Base-by-base conservation (phyloP, 2,113 vertebrate species). In the Pseudorasbora parva region DNA sequence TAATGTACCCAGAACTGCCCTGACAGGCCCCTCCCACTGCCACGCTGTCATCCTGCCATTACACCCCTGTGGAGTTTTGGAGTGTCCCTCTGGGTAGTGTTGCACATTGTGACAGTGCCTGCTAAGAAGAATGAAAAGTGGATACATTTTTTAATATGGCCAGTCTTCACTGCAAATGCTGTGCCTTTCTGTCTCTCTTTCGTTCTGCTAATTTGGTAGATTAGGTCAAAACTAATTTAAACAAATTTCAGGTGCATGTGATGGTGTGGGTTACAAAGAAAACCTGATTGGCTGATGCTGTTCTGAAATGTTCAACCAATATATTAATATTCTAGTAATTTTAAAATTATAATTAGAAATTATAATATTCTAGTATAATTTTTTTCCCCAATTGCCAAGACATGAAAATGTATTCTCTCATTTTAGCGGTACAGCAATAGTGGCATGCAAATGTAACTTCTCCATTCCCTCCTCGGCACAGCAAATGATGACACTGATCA, bases 1-100 rank as follows among this genome's bases (percentile, higher is more conserved):
- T 85, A 87, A 80, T 90, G 66, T 71, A 69, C n/a, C 54, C 41
- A 79, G 27, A 72, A 33, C 51, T 49, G 33, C 25, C 68, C 43
- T 73, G 76, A 86, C 89, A 88, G 90, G 84, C 88, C 88, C 91
- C 93, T 90, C 92, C 92, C 91, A 84, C 89, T 85, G 23, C 85
- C 84, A 90, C 87, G 84, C 76, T 72, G 81, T 33, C 88, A 51
- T 56, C 85, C 68, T 84, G 56, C 87, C 89, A 87, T 88, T 87
- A 86, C 82, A 86, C 82, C 91, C 89, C 43, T 49, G 59, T 0
- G n/a, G 78, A 64, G 78, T 86, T 54, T 84, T 73, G 88, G 88
- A 88, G 84, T 87, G 66, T 78, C 82, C 87, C 84, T 89, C 81
- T 89, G 83, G 87, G 64, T 82, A 78, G 71, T 41, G 84, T 86